Base-by-base conservation (phyloP, 2,888 invertebrate species). In the Drosophila monieri region DNA sequence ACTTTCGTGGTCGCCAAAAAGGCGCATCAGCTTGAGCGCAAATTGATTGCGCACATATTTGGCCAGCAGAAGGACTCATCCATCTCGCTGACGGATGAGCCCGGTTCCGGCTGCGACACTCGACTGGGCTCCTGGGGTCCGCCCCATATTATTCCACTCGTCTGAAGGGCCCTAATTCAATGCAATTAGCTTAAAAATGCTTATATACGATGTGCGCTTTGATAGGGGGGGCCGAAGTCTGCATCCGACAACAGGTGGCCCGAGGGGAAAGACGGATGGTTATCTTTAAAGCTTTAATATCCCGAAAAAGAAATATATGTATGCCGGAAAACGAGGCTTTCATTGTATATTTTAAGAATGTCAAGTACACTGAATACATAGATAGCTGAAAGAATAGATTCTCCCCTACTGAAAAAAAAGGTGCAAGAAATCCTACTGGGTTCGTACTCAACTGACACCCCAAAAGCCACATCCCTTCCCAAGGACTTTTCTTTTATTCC, bases 11-110 rank as follows among this genome's bases (percentile, higher is more conserved):
- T n/a, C 39, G 51, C 27, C 39, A 18, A 60, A 43, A 21, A 56
- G 52, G 44, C 27, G 35, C 53, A 49, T 48, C 41, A 35, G 54
- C 61, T 68, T 57, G 73, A 68, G 65, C 68, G 62, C 32, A 52
- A 81, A 67, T 66, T 76, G 72, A 84, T 84, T 77, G 61, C 77
- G 15, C 32, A 48, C 62, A 80, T 60, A 60, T 74, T 72, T 59
- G 49, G 47, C 37, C 64, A 44, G 18, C 25, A 25, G 14, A n/a
- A n/a, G 18, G 27, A 12, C 9, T 32, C 52, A 54, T 48, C 30
- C 47, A 25, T 48, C 39, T 30, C 9, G 5, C 14, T 66, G 14
- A 66, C 37, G 30, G 53, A 41, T 68, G 32, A 57, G 67, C 30
- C 15, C 9, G 21, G 44, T 51, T 51, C 51, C 64, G 62, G n/a